Evolutionary conservation across 2,797 vertebrate genomes (phyloP).

Genomic region (Enteromius unitaeniatus): DNA sequence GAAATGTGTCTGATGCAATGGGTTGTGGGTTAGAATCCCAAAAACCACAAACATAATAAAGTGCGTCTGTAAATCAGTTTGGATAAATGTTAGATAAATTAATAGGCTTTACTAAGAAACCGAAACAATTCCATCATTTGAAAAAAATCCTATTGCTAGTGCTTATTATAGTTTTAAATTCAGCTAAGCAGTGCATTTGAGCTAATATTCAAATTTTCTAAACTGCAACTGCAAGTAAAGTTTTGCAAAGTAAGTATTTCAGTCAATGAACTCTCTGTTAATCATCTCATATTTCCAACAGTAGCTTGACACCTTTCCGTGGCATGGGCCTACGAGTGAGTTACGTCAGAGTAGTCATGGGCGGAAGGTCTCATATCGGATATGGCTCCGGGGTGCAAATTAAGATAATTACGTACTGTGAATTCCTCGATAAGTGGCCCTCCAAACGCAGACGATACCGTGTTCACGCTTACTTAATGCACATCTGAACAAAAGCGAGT

Average conservation of each 20-base stretch:
- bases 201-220: not conserved
- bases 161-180: not conserved
- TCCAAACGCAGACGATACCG: conserved; percentile 39
- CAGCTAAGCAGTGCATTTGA: not conserved
- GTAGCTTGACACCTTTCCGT: conserved; percentile 24
- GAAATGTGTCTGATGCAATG: not conserved
- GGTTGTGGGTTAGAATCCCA: not conserved
- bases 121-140: not conserved
- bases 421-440: conserved; percentile 53
- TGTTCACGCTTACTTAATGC: conserved; percentile 48
- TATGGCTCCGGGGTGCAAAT: conserved; percentile 57
- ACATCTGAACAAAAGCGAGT: conserved; percentile 65
- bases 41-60: not conserved
- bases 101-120: not conserved
- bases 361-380: conserved; percentile 38
- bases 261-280: conserved; percentile 42
- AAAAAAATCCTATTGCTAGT: not conserved
- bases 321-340: conserved; percentile 17
- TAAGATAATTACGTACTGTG: conserved; percentile 57
- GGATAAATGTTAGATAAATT: not conserved
- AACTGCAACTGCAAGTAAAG: conserved; percentile 18
- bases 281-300: conserved; percentile 25
- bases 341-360: conserved; percentile 30
- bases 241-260: conserved; percentile 26
- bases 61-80: not conserved